phyloP scores from a whole-genome alignment of 35 echinoderm and acorn worm species.

The Lytechinus variegatus region DNA sequence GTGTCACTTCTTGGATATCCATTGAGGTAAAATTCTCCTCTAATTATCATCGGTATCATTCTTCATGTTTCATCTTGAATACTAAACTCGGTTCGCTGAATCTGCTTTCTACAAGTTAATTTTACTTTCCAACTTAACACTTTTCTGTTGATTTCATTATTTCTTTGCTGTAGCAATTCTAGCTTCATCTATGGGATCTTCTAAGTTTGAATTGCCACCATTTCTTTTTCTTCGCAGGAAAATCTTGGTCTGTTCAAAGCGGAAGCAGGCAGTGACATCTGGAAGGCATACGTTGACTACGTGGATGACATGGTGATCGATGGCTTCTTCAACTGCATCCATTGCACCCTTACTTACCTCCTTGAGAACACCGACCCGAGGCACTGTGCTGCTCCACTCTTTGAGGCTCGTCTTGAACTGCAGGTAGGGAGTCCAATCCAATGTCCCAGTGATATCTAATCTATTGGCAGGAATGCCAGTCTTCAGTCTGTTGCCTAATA shows the following conservation, averaged over 20 bases:
- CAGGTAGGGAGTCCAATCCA: slow-evolving; percentile 55
- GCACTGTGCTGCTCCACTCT: slow-evolving; percentile 70
- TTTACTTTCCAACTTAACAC: too few species aligned
- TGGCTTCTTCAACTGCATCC: slow-evolving; percentile 96
- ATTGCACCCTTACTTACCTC: slow-evolving; percentile 95
- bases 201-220: not conserved
- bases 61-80: too few species aligned
- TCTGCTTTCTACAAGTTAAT: too few species aligned
- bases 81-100: not conserved
- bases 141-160: too few species aligned
- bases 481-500: too few species aligned
- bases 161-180: too few species aligned
- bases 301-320: slow-evolving; percentile 97
- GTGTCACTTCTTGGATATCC: too few species aligned
- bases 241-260: slow-evolving; percentile 90
- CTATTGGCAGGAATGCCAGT: too few species aligned
- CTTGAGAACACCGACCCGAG: slow-evolving; percentile 94
- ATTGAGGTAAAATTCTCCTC: too few species aligned
- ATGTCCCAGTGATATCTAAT: too few species aligned
- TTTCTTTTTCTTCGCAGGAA: slow-evolving; percentile 64
- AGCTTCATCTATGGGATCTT: not conserved
- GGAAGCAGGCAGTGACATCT: slow-evolving; percentile 73
- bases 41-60: too few species aligned
- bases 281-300: slow-evolving; percentile 98
- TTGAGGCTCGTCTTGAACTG: slow-evolving; percentile 89